Base-by-base conservation (phyloP, 2,888 invertebrate species). In the Thymelicus acteon region DNA sequence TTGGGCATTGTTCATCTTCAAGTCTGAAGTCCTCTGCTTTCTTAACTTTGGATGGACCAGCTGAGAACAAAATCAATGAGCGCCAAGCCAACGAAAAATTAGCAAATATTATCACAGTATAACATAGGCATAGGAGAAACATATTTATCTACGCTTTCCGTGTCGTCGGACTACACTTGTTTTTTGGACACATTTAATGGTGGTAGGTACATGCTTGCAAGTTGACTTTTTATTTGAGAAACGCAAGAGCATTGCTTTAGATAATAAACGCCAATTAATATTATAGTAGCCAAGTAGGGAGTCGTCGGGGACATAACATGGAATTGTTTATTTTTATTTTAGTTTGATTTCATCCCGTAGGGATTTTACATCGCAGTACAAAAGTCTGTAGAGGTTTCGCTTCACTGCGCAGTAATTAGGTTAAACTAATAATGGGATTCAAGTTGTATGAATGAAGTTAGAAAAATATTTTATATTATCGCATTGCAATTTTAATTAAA, bases 41-140 rank as follows among this genome's bases (percentile, higher is more conserved):
- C 81, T 84, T 80, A 75, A 77, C 60, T 85, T 91, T 91, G 83
- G 82, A 81, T 79, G 90, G 84, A 77, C 85, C 87, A 78, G 85
- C 92, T 92, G 92, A 82, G 90, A 91, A 92, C 91, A 92, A 85
- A 89, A 86, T 82, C 81, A 86, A 91, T 82, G 79, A 87, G 85
- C 91, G 90, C 92, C 81, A 84, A 90, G 92, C 92, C 83, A 85
- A 83, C 84, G 76, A 84, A 75, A 77, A 64, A 68, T 71, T 72
- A 69, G 54, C 69, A 75, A 72, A 72, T 69, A 65, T 39, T 69
- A 65, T 39, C 7, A 39, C 13, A 49, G 7, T 24, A 24, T 24
- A n/a, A 31, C 6, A 64, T 47, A 52, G 10, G 40, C 60, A 40
- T 60, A 60, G 3, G 60, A 60, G 4, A 60, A 60, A 10, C 15